phyloP scores from a whole-genome alignment of 2,888 invertebrate genomes.

The Drosophila quinaria region DNA sequence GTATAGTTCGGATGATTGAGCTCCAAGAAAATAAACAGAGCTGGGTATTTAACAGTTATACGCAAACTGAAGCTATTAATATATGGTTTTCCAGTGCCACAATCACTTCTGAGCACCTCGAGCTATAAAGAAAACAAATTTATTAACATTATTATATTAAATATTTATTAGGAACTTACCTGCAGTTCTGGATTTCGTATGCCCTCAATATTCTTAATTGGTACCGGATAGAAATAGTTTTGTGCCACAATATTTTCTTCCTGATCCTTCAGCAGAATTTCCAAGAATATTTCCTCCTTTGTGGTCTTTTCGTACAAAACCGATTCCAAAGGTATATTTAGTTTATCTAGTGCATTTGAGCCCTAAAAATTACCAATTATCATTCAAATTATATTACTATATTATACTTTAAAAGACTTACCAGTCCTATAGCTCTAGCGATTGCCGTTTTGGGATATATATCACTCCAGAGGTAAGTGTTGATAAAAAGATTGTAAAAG shows the following conservation, averaged over 20 bases:
- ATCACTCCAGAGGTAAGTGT: slow-evolving; percentile 88
- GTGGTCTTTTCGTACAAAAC: slow-evolving; percentile 47
- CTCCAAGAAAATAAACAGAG: slow-evolving; percentile 84
- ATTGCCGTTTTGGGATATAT: slow-evolving; percentile 82
- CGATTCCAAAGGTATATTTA: slow-evolving; percentile 61
- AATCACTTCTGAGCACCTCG: slow-evolving; percentile 48
- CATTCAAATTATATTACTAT: neutral
- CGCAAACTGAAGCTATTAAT: slow-evolving; percentile 74
- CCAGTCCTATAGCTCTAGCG: slow-evolving; percentile 72
- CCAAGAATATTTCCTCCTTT: slow-evolving; percentile 72
- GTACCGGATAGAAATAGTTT: slow-evolving; percentile 89
- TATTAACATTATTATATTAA: neutral
- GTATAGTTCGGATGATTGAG: slow-evolving; percentile 60
- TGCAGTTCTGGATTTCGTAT: slow-evolving; percentile 87
- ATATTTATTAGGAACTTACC: slow-evolving; percentile 83
- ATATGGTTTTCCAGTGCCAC: slow-evolving; percentile 25
- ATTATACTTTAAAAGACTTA: slow-evolving; percentile 28
- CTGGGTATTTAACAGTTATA: slow-evolving; percentile 74
- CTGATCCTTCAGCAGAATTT: slow-evolving; percentile 84
- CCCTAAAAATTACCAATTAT: slow-evolving; percentile 54
- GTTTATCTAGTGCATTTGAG: slow-evolving; percentile 69
- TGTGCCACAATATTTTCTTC: slow-evolving; percentile 85
- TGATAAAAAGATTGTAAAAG: slow-evolving; percentile 86
- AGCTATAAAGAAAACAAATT: slow-evolving; percentile 33
- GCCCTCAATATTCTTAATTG: slow-evolving; percentile 87